These are phyloP conservation scores for Venturia canescens DNA, from an alignment of 1,140 invertebrate genomes.

Conservation along the genomic window DNA sequence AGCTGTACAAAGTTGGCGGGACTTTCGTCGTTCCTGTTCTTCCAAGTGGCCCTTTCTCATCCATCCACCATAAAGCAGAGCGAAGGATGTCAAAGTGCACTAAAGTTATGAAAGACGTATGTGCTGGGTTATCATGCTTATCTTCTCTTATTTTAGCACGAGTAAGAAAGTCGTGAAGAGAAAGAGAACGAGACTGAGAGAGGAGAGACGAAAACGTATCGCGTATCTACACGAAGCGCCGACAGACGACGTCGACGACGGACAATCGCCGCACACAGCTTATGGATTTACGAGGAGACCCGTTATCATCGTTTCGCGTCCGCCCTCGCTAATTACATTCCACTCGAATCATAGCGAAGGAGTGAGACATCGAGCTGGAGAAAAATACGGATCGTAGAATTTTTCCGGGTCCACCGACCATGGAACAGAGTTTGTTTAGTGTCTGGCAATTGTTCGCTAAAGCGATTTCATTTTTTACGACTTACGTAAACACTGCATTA, in stretches of 20 bases:
- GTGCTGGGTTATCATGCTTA: background rate
- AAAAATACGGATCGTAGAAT: background rate
- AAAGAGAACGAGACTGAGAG: slow-evolving; percentile 30
- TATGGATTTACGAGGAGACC: slow-evolving; percentile 65
- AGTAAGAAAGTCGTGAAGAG: slow-evolving; percentile 33
- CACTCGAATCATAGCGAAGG: slow-evolving; percentile 24
- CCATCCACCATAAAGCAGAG: background rate
- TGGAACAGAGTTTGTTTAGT: background rate
- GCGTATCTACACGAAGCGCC: slow-evolving; percentile 40
- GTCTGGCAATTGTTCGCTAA: slow-evolving; percentile 20
- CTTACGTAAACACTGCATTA: slow-evolving; percentile 34
- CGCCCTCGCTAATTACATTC: slow-evolving; percentile 66
- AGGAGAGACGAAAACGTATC: slow-evolving; percentile 41
- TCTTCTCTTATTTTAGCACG: background rate
- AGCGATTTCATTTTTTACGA: slow-evolving; percentile 21
- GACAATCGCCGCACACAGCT: slow-evolving; percentile 50
- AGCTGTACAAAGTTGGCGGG: slow-evolving; percentile 21
- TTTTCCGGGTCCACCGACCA: background rate
- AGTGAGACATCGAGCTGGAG: slow-evolving; percentile 25
- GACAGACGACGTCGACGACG: slow-evolving; percentile 55
- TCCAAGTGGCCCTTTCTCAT: slow-evolving; percentile 22
- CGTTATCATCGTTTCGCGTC: slow-evolving; percentile 59
- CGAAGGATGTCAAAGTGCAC: background rate
- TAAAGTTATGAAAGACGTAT: background rate
- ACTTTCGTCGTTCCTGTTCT: slow-evolving; percentile 34